Conservation (phyloP, 2,888 invertebrate species). For the Plutella xylostella region DNA sequence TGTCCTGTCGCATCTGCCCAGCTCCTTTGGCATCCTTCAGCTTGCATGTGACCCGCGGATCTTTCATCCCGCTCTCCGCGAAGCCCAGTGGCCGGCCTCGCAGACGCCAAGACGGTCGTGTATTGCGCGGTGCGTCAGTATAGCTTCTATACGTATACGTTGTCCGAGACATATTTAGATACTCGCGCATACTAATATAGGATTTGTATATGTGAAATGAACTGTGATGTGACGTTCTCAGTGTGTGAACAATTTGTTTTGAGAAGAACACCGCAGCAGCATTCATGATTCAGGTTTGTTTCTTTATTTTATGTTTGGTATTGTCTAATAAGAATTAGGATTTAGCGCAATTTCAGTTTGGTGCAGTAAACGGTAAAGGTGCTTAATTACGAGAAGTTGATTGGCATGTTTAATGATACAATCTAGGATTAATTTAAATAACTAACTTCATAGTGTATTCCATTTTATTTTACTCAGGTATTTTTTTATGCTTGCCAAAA, state of each 20-base stretch:
- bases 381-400: no score
- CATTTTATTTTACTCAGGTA: no score
- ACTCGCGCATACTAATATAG: constrained; percentile 40
- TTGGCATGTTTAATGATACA: no score
- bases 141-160: constrained; percentile 25
- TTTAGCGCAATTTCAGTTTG: no score
- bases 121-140: constrained; percentile 27
- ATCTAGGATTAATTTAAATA: no score
- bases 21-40: constrained; percentile 67
- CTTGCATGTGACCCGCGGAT: constrained; percentile 56
- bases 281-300: constrained; percentile 67
- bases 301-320: constrained; percentile 36
- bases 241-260: constrained; percentile 51
- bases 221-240: constrained; percentile 54
- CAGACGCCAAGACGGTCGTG: constrained; percentile 60
- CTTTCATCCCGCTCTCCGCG: constrained; percentile 62
- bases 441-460: no score
- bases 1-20: constrained; percentile 64
- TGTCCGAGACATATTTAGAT: no score
- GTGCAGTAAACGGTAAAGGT: background rate
- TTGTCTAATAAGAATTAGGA: no score
- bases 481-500: no score
- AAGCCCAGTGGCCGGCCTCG: constrained; percentile 65
- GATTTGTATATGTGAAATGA: constrained; percentile 44
- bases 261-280: constrained; percentile 39